Evolutionary conservation across 1,140 invertebrate genomes (phyloP).

Genomic region (Branchinecta lindahli): DNA sequence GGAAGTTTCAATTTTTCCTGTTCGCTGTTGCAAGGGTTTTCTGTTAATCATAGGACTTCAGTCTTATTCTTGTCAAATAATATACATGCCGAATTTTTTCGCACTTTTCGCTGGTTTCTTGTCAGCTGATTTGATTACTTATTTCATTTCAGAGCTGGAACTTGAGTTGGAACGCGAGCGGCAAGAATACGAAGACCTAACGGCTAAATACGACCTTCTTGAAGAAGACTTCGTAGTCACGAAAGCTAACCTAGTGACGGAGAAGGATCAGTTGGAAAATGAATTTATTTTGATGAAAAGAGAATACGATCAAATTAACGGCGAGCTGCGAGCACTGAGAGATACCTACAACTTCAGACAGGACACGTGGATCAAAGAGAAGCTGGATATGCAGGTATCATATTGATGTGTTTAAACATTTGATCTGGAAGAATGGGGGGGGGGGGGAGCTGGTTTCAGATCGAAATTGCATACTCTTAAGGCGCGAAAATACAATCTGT

Average conservation of each 20-base stretch:
- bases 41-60: too few species aligned
- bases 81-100: too few species aligned
- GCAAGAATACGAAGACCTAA: conserved; percentile 59
- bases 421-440: neutral
- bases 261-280: conserved; percentile 50
- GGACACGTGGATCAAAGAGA: conserved; percentile 57
- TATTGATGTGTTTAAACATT: neutral
- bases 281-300: conserved; percentile 27
- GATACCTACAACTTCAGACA: conserved; percentile 50
- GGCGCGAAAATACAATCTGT: too few species aligned
- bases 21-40: too few species aligned
- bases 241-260: conserved; percentile 55
- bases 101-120: too few species aligned
- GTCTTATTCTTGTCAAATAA: too few species aligned
- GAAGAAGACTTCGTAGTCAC: conserved; percentile 62
- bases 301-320: conserved; percentile 42
- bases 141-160: conserved; percentile 43
- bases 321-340: conserved; percentile 48
- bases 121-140: neutral
- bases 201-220: conserved; percentile 60
- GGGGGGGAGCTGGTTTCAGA: neutral
- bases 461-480: neutral
- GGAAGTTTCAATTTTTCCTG: too few species aligned
- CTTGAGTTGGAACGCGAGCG: conserved; percentile 44
- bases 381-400: conserved; percentile 43